Evolutionary conservation across 2,797 vertebrate species (phyloP).

Genomic region (Selene dorsalis): DNA sequence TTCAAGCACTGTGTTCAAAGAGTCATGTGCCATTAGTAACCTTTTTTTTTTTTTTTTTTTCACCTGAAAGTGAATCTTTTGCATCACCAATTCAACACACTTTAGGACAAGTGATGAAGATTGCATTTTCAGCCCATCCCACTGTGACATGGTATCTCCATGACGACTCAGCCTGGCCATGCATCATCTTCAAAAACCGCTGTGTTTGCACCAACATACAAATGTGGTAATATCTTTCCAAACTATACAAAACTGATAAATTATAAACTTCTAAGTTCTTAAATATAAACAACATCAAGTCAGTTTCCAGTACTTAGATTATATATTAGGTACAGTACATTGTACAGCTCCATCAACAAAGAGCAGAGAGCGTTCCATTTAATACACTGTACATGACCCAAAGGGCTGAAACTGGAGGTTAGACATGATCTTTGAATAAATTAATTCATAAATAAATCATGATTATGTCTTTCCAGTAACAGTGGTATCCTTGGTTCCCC

Average conservation of each 20-base stretch:
- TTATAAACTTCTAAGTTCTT: conserved; percentile 76
- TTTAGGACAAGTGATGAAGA: conserved; percentile 26
- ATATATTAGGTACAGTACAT: conserved; percentile 74
- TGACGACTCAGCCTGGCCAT: conserved; percentile 1
- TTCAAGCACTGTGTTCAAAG: conserved; percentile 49
- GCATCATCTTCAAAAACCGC: conserved; percentile 30
- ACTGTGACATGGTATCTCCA: conserved; percentile 15
- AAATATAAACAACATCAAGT: conserved; percentile 82
- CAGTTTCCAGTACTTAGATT: conserved; percentile 76
- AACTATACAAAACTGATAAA: conserved; percentile 79
- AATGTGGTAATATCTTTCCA: conserved; percentile 59
- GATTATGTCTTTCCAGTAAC: conserved; percentile 78
- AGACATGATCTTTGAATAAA: conserved; percentile 82
- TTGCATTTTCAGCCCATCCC: conserved; percentile 15
- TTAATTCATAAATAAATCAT: conserved; percentile 84
- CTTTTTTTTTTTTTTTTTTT: not conserved
- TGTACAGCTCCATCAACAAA: conserved; percentile 49
- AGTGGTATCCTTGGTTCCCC: conserved; percentile 60
- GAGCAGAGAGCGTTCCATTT: conserved; percentile 41
- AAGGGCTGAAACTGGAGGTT: conserved; percentile 67
- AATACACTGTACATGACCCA: conserved; percentile 63
- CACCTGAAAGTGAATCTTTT: conserved; percentile 31
- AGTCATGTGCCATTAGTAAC: conserved; percentile 15
- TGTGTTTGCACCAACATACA: conserved; percentile 56
- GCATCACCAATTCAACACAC: conserved; percentile 30